phyloP scores from a whole-genome alignment of 2,113 vertebrate genomes.

The Microtus richardsoni region DNA sequence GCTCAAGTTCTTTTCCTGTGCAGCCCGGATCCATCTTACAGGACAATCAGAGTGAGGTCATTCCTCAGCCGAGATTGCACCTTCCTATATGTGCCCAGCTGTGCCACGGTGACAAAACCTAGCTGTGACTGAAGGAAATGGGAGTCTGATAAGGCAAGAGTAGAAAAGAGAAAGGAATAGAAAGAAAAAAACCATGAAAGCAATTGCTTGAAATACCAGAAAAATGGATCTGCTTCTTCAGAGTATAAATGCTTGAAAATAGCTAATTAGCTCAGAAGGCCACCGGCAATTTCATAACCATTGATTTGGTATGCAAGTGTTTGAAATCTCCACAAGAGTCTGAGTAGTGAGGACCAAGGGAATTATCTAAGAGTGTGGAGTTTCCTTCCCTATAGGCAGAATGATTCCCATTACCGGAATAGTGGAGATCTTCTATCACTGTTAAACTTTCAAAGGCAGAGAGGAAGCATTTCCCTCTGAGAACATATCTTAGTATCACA shows the following conservation, averaged over 20 bases:
- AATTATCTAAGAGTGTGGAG: neutral
- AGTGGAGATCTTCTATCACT: neutral
- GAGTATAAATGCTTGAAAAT: constrained; percentile 53
- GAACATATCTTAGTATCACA: neutral
- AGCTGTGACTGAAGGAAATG: neutral
- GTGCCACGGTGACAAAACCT: neutral
- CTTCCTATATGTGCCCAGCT: too few species aligned
- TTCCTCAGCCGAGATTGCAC: neutral
- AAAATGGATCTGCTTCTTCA: constrained; percentile 52
- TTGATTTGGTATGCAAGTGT: constrained; percentile 52
- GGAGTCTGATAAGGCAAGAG: neutral
- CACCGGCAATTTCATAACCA: constrained; percentile 2
- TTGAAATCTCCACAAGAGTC: constrained; percentile 1
- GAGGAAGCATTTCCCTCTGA: neutral
- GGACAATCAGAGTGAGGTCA: too few species aligned
- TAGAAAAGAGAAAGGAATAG: neutral
- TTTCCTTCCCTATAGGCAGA: constrained; percentile 28
- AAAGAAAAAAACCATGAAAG: constrained; percentile 5
- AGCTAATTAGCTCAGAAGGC: constrained; percentile 49
- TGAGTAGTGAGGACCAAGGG: neutral
- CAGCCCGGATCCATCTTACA: neutral
- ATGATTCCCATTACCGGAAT: neutral
- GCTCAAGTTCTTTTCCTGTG: neutral
- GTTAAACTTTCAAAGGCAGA: neutral
- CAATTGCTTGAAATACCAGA: constrained; percentile 27